Evolutionary conservation across 2,797 vertebrate genomes (phyloP).

Genomic region (Ctenosaura bakeri): DNA sequence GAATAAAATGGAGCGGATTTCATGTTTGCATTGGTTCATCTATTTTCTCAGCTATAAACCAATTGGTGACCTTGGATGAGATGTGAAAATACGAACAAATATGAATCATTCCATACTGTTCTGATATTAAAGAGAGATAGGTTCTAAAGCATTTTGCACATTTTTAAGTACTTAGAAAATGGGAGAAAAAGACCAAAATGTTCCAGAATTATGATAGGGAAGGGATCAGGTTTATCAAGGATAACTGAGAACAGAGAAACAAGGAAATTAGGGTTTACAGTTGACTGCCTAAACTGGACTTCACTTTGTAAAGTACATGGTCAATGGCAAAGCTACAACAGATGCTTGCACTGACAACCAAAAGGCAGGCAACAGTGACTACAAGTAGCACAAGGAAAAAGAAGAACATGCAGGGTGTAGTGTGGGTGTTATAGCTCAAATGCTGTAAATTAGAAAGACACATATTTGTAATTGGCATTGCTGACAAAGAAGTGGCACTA

Average conservation of each 20-base stretch:
- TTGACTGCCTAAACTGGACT: constrained; percentile 61
- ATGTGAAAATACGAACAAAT: background rate
- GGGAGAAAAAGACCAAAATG: constrained; percentile 18
- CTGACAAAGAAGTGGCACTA: constrained; percentile 81
- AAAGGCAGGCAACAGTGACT: constrained; percentile 73
- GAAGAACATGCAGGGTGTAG: constrained; percentile 74
- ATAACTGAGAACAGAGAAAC: constrained; percentile 65
- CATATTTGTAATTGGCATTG: constrained; percentile 82
- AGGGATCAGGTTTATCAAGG: constrained; percentile 43
- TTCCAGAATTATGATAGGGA: constrained; percentile 69
- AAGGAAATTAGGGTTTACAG: constrained; percentile 45
- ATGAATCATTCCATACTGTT: background rate
- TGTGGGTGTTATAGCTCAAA: constrained; percentile 76
- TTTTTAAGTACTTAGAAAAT: background rate
- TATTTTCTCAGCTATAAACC: background rate
- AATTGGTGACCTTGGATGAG: background rate
- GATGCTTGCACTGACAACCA: constrained; percentile 66
- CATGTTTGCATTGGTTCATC: background rate
- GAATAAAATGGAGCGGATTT: background rate
- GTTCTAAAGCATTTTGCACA: background rate
- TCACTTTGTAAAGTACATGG: constrained; percentile 63
- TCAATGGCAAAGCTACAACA: constrained; percentile 68
- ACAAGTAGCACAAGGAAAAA: constrained; percentile 71
- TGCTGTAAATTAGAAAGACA: constrained; percentile 79
- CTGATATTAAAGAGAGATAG: background rate